Conservation (phyloP, 2,888 invertebrate species). For the Callyntrura guangdongensis region DNA sequence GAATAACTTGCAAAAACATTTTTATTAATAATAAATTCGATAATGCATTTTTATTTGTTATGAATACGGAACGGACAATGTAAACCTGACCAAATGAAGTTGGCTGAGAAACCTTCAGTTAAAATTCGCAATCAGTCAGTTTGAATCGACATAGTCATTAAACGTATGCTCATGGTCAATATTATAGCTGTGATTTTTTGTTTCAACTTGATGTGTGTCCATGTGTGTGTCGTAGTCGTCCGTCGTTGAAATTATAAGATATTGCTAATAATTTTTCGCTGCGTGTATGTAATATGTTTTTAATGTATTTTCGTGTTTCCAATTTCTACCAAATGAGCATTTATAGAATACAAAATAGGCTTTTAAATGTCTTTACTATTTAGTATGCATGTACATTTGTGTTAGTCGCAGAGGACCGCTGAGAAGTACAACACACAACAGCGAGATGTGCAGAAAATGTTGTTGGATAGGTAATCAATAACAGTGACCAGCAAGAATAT, state of each 20-base stretch:
- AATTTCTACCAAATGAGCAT: constrained; percentile 53
- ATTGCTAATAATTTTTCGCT: constrained; percentile 55
- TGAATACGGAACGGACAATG: background rate
- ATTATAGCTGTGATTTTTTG: constrained; percentile 7
- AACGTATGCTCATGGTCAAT: constrained; percentile 52
- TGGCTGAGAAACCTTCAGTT: constrained; percentile 44
- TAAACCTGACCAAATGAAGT: constrained; percentile 1
- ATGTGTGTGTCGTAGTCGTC: constrained; percentile 12
- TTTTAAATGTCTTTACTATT: background rate
- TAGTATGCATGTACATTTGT: background rate
- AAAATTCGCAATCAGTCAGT: constrained; percentile 34
- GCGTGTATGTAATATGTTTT: constrained; percentile 45
- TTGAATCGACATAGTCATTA: constrained; percentile 53
- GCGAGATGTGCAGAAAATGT: background rate
- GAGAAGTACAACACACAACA: background rate
- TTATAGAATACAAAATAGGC: constrained; percentile 61
- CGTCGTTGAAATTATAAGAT: constrained; percentile 52
- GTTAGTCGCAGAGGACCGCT: no score
- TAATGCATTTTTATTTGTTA: background rate
- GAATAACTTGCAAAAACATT: background rate
- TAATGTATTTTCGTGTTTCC: constrained; percentile 63
- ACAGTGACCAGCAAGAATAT: constrained; percentile 16
- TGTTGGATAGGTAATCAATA: constrained; percentile 17
- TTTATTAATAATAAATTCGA: constrained; percentile 28
- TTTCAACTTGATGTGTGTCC: constrained; percentile 22